Base-by-base conservation (phyloP, 35 echinoderm and acorn worm species). In the Lytechinus pictus region DNA sequence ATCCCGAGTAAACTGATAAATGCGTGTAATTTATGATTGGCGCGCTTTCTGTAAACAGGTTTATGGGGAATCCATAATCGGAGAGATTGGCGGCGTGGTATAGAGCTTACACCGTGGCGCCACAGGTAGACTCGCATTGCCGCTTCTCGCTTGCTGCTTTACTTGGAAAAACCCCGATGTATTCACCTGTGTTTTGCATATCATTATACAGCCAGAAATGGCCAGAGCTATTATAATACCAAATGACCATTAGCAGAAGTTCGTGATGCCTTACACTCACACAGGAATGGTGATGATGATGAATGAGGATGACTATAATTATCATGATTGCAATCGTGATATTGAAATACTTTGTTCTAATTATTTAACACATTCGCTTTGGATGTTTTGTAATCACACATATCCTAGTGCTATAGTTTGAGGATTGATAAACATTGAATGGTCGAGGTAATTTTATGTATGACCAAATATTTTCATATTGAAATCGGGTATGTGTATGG, bases 21-120 rank as follows among this genome's bases (percentile, higher is more conserved):
- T 79, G 66, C 66, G 19, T 79, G 66, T 79, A 79, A 79, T 79
- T 24, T 79, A 79, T 79, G 66, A 79, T 79, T 79, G 66, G 66
- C 66, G 66, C 19, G 66, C 19, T 79, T 79, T 79, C 66, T 79
- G 19, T 79, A 79, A 79, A 79, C 66, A 79, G 66, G 66, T 79
- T 79, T 19, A 79, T 79, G 66, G n/a, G 66, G 66, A 79, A 79
- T 79, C 8, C 16, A 79, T 79, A 79, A 79, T 79, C 66, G 66
- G 19, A 6, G 66, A 24, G 66, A 79, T n/a, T 79, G 66, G 66
- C 66, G 66, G 66, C 66, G 66, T 79, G 66, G 66, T 24, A 24
- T n/a, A 79, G 66, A 79, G 66, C 66, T 79, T 44, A 1, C 66
- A 79, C 66, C 66, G 66, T 24, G 66, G 66, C 66, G 66, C 66